Evolutionary conservation across 1,140 invertebrate genomes (phyloP), one percentile per base, ranked within the genome.

Genomic region (Pogonus chalceus): DNA sequence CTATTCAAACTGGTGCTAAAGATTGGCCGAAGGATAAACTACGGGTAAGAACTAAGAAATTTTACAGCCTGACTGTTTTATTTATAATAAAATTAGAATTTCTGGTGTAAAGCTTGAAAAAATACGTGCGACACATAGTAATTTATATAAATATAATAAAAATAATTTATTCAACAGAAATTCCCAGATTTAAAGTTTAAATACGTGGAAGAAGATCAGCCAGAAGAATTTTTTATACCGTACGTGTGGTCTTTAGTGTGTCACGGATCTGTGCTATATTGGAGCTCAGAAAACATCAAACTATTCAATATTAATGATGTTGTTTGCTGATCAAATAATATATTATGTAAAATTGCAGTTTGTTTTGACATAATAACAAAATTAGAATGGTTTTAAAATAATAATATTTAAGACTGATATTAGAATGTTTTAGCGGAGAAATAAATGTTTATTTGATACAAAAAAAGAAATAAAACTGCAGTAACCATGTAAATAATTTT

Each of bases 181-280:
- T 98, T 98, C 71, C 95, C 96, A 1, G 96, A 98, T 63, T 72
- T 99, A 39, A 98, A 97, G 71, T 99, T 98, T 73, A 92, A 95
- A 60, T 99, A 99, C 68, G 95, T 99, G 0, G 96, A 99, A 76
- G 96, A 99, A 73, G 95, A 98, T 56, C 86, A 92, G 55, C 96
- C 96, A 0, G 95, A 98, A 69, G 95, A 98, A 65, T 99, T 99
- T 75, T 99, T 99, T 73, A 93, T 98, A 63, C 96, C 96, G 7
- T 99, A 99, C 69, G 88, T 98, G 31, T 99, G 96, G 96, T 87
- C 89, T 10, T 76, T 99, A 47, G 87, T 95, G 21, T 87, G 80
- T 61, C 79, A 84, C 60, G 83, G 83, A 60, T 90, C 88, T 1
- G 79, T 85, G 35, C 75, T 96, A 18, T 85, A 90, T 71, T 95